These are phyloP conservation scores for Trinorchestia longiramus DNA, from an alignment of 1,140 invertebrate genomes.

Conservation along the genomic window DNA sequence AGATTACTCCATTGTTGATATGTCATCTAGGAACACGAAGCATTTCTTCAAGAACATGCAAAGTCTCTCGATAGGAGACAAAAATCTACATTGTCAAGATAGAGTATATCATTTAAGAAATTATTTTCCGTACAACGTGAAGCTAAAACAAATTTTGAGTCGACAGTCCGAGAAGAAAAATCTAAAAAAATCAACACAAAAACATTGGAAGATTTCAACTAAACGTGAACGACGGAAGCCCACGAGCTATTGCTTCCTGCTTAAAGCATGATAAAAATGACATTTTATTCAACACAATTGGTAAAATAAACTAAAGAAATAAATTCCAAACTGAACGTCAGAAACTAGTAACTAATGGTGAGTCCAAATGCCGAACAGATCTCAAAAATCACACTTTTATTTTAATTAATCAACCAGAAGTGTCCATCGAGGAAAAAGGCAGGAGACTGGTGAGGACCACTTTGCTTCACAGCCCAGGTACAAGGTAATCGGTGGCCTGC, in stretches of 20 bases:
- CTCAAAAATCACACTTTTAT: neutral
- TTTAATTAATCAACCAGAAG: neutral
- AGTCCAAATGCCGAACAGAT: slow-evolving; percentile 4
- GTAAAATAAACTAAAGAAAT: neutral
- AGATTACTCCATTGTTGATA: slow-evolving; percentile 9
- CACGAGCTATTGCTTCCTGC: neutral
- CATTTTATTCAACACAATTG: neutral
- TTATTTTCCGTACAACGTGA: slow-evolving; percentile 6
- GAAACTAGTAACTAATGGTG: neutral
- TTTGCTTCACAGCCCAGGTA: neutral
- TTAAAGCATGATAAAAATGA: neutral
- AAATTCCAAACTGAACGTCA: neutral
- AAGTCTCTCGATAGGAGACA: neutral
- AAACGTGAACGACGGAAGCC: slow-evolving; percentile 21
- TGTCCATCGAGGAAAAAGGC: neutral
- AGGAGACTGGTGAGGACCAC: neutral
- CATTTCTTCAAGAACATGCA: slow-evolving; percentile 15
- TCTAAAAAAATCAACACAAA: slow-evolving; percentile 19
- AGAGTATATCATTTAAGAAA: neutral
- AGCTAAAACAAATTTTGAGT: neutral
- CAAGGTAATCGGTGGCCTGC: neutral
- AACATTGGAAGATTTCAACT: neutral
- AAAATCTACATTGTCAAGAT: neutral
- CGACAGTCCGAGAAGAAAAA: neutral
- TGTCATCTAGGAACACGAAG: neutral